Base-by-base conservation (phyloP, 1,140 invertebrate genomes). In the Euglossa dilemma region DNA sequence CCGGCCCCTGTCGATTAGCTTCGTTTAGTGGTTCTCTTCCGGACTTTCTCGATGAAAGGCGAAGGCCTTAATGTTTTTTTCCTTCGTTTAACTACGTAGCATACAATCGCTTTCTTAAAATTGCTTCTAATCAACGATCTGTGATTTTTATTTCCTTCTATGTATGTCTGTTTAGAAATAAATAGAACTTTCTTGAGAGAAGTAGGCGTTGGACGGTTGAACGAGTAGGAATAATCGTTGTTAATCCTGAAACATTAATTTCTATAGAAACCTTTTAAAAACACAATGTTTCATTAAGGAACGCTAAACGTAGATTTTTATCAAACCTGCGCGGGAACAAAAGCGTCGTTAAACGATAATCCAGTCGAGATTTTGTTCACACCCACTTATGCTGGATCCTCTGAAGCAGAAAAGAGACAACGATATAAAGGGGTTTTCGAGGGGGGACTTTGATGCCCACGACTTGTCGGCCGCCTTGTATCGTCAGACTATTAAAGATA, bases 401-500 rank as follows among this genome's bases (percentile, higher is more conserved):
- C 28, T 28, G 25, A 59, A 36, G 25, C 14, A 20, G 57, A 54
- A 50, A 78, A 61, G 36, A 36, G 64, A 57, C 20, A 36, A 2
- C 47, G 64, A 70, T 25, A 25, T 23, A 67, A 47, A n/a, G n/a
- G 28, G 36, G 57, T 36, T 79, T n/a, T 56, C 25, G 75, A 28
- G 52, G 69, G 28, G n/a, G 79, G n/a, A 18, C 47, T 81, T 75
- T 64, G 64, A 78, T 79, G 50, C 25, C 69, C 71, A 70, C 70
- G 63, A 54, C 71, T 43, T 23, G 61, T 57, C 76, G 67, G 14
- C 50, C 75, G 63, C n/a, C 81, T 63, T 71, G 59, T 80, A 72
- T 64, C 76, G 69, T 69, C 52, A 7, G 16, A 56, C 61, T 80
- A 81, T 84, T 81, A 81, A 84, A 75, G 57, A 84, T 81, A 75